Percentiles rank a stretch among this genome's conserved stretches.
Evolutionary conservation across 2,797 vertebrate genomes (phyloP).

Genomic region (Ispidina picta): DNA sequence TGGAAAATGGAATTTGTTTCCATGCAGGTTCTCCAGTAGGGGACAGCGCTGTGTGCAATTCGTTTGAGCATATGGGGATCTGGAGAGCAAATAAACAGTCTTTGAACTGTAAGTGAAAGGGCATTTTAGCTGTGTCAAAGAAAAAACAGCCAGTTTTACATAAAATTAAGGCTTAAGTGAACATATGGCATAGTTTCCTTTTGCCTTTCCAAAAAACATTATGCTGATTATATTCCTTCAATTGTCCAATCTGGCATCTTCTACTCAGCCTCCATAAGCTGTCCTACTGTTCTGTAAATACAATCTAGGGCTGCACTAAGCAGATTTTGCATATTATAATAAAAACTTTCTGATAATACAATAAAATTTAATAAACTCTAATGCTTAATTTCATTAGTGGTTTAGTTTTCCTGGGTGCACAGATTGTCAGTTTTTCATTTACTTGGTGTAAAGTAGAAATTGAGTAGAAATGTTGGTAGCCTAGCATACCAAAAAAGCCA

Average conservation of each 20-base stretch:
- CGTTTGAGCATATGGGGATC: slow-evolving; percentile 65
- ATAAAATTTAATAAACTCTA: slow-evolving; percentile 82
- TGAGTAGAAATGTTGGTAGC: slow-evolving; percentile 59
- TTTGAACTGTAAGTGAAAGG: slow-evolving; percentile 81
- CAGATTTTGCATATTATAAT: slow-evolving; percentile 88
- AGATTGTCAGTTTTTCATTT: slow-evolving; percentile 74
- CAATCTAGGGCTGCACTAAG: slow-evolving; percentile 86
- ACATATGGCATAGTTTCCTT: slow-evolving; percentile 86
- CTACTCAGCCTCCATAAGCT: slow-evolving; percentile 85
- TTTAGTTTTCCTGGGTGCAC: slow-evolving; percentile 72
- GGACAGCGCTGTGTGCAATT: slow-evolving; percentile 67
- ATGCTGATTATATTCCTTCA: slow-evolving; percentile 86
- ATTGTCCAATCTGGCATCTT: slow-evolving; percentile 96
- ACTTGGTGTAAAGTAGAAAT: slow-evolving; percentile 59
- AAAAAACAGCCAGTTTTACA: slow-evolving; percentile 82
- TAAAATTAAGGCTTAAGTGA: slow-evolving; percentile 85
- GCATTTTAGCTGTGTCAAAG: slow-evolving; percentile 82
- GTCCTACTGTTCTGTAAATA: slow-evolving; percentile 86
- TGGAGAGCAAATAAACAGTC: slow-evolving; percentile 75
- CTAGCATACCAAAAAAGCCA: slow-evolving; percentile 27
- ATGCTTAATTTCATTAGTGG: slow-evolving; percentile 83
- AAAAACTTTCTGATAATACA: slow-evolving; percentile 85
- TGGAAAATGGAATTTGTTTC: slow-evolving; percentile 16
- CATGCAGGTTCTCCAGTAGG: slow-evolving; percentile 56
- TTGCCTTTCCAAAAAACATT: slow-evolving; percentile 87